A percentile compares a stretch with the other conserved stretches of the same genome.
phyloP scores from a whole-genome alignment of 2,113 vertebrate genomes.

The Pteruthius melanotis region DNA sequence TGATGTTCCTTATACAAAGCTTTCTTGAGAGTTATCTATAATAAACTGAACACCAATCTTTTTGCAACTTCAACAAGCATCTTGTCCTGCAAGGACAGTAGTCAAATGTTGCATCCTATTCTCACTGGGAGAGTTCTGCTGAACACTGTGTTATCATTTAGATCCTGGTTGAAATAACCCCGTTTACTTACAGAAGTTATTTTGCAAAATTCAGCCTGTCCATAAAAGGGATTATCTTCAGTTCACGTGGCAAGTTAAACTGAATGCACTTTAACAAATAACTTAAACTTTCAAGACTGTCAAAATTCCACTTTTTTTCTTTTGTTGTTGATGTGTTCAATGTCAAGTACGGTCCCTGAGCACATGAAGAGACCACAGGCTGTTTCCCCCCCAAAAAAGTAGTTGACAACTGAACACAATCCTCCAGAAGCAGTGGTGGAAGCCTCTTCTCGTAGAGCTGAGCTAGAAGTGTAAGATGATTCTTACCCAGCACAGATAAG shows the following conservation, averaged over 20 bases:
- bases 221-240: not conserved
- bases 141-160: not conserved
- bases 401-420: not conserved
- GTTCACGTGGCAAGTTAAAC: not conserved
- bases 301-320: not conserved
- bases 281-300: not conserved
- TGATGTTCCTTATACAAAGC: not conserved
- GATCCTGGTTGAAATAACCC: not conserved
- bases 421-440: not conserved
- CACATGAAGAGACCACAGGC: not conserved
- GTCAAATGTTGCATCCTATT: not conserved
- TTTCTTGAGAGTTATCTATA: not conserved
- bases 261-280: not conserved
- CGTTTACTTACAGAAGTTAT: not conserved
- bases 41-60: not conserved
- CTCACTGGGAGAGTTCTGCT: not conserved
- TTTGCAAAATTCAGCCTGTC: not conserved
- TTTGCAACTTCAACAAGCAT: not conserved
- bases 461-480: not conserved
- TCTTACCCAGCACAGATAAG: not conserved
- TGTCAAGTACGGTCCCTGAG: not conserved
- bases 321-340: not conserved
- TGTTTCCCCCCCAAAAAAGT: rapidly evolving
- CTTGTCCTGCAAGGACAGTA: not conserved
- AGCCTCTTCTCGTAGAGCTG: not conserved